Base-by-base conservation (phyloP, 2,888 invertebrate genomes). In the Tetragonula carbonaria region DNA sequence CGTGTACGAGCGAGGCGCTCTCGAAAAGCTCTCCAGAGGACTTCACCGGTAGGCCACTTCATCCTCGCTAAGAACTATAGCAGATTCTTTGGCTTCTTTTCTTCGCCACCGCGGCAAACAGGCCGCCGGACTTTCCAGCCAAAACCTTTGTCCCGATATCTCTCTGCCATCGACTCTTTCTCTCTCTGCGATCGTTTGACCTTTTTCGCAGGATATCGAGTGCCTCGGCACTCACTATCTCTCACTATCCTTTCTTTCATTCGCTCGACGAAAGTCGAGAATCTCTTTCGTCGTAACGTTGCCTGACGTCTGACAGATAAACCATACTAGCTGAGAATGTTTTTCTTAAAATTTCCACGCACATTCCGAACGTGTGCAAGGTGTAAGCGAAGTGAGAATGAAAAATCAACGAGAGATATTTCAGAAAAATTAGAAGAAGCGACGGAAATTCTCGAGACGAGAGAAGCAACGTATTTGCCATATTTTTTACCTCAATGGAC, bases 41-140 rank as follows among this genome's bases (percentile, higher is more conserved):
- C 92, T 92, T 91, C 82, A 90, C 87, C 86, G 57, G 84, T 82
- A 89, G 86, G 89, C 80, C 90, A 93, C 93, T 93, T 92, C 92
- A 92, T 92, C 87, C 92, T 91, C 87, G 82, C 90, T 87, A 86
- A 91, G 92, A 92, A 92, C 91, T 90, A 90, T 92, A 91, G 89
- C 88, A 89, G 87, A 92, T 89, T 89, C 86, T 65, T 74, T 66
- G 78, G 89, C 86, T 91, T 91, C 91, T 92, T 91, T 92, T 91
- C 88, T 92, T 88, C 86, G 28, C 73, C 57, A n/a, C 72, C 78
- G 75, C 79, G 73, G 45, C 75, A 81, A 86, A 78, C 78, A 68
- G 63, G 70, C 86, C 87, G 72, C 80, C 55, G 86, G 78, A 87
- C 80, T 84, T 84, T 84, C 75, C 51, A 87, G 84, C 33, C 78